Evolutionary conservation across 2,797 vertebrate genomes (phyloP).

Genomic region (Lemur catta): DNA sequence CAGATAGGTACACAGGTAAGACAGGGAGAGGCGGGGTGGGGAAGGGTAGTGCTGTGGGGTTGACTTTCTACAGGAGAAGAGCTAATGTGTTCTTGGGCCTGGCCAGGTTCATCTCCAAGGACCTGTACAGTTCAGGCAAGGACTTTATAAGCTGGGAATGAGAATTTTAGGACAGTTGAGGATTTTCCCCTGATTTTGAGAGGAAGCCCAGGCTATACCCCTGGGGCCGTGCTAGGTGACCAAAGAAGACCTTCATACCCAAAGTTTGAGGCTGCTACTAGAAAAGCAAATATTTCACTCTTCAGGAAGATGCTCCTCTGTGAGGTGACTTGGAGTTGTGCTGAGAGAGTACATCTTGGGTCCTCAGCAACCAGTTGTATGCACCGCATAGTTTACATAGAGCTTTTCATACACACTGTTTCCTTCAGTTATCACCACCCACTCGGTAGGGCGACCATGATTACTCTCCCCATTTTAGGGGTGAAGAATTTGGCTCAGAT

Average conservation of each 20-base stretch:
- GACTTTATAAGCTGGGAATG: background rate
- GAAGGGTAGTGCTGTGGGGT: background rate
- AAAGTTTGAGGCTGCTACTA: background rate
- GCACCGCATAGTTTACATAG: background rate
- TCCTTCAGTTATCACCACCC: background rate
- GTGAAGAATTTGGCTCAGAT: background rate
- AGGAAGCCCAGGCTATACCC: background rate
- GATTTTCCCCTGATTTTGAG: background rate
- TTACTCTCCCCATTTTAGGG: background rate
- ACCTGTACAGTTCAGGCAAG: background rate
- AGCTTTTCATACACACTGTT: background rate
- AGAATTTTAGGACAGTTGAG: background rate
- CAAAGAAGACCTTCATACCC: background rate
- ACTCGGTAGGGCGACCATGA: background rate
- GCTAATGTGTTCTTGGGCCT: background rate
- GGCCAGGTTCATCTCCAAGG: background rate
- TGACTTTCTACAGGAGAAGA: background rate
- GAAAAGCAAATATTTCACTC: background rate
- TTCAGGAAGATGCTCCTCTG: background rate
- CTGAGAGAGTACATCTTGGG: background rate
- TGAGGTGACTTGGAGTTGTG: background rate
- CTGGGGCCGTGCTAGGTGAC: background rate
- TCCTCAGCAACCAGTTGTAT: background rate
- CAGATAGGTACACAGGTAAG: accelerated
- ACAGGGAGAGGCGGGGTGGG: background rate